phyloP scores from a whole-genome alignment of 2,113 vertebrate species.

The Tyrannus savana region DNA sequence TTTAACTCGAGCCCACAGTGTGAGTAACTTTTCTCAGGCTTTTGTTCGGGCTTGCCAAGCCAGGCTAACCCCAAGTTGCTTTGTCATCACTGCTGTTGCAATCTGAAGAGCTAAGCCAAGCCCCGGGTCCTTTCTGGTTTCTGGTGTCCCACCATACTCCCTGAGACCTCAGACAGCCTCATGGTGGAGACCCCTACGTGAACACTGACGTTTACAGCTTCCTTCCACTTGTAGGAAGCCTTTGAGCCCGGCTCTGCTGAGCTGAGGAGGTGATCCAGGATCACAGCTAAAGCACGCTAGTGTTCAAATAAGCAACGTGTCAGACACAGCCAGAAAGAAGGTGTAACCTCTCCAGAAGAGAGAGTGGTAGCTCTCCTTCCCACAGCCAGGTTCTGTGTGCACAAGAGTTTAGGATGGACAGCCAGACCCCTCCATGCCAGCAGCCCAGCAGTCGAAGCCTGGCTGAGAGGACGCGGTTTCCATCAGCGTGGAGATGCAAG shows the following conservation, averaged over 20 bases:
- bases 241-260: not conserved
- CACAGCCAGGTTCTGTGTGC: not conserved
- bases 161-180: not conserved
- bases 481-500: not conserved
- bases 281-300: not conserved
- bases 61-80: not conserved
- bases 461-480: fast-evolving
- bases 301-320: not conserved
- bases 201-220: not conserved
- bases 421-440: not conserved
- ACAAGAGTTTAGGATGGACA: not conserved
- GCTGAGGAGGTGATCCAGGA: not conserved
- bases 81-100: not conserved
- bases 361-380: not conserved
- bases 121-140: not conserved
- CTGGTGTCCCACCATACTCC: not conserved
- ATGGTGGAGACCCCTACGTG: not conserved
- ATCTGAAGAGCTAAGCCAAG: not conserved
- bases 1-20: not conserved
- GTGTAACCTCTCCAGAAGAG: not conserved
- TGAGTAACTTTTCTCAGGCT: not conserved
- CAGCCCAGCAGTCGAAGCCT: not conserved
- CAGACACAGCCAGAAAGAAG: not conserved
- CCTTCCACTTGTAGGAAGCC: fast-evolving
- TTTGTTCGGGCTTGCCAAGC: not conserved